These are phyloP conservation scores for Polymixis lichenea DNA, from an alignment of 2,888 invertebrate genomes.

Conservation along the genomic window DNA sequence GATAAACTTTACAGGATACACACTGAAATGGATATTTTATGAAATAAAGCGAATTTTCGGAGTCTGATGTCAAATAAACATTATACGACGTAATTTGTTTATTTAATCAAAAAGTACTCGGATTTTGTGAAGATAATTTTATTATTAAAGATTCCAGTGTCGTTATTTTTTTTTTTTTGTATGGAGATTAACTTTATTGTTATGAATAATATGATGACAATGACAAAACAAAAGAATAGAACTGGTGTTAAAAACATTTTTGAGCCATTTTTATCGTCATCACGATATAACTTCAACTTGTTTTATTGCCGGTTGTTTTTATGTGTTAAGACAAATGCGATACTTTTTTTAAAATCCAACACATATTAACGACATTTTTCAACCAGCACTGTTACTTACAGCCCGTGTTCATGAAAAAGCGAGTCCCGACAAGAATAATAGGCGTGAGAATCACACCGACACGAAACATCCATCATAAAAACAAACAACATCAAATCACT, in stretches of 20 bases:
- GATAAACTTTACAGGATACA: slow-evolving; percentile 69
- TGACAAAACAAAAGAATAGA: neutral
- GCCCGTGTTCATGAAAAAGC: slow-evolving; percentile 53
- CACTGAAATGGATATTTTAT: slow-evolving; percentile 54
- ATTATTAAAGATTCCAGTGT: slow-evolving; percentile 15
- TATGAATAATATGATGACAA: neutral
- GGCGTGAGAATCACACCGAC: slow-evolving; percentile 55
- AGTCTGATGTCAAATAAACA: slow-evolving; percentile 49
- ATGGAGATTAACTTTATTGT: neutral
- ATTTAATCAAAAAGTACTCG: slow-evolving; percentile 34
- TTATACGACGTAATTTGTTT: slow-evolving; percentile 43
- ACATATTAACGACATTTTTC: slow-evolving; percentile 39
- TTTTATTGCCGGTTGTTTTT: neutral
- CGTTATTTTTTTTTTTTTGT: slow-evolving; percentile 8
- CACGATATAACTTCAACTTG: neutral
- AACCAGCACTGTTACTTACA: slow-evolving; percentile 39
- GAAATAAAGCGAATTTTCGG: slow-evolving; percentile 33
- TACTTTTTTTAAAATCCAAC: neutral
- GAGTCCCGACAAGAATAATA: slow-evolving; percentile 57
- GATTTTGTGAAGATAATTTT: slow-evolving; percentile 29
- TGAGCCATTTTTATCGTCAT: neutral
- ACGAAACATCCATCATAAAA: slow-evolving; percentile 62
- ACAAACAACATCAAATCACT: slow-evolving; percentile 65
- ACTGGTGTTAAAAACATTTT: neutral
- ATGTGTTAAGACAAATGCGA: neutral